phyloP scores from a whole-genome alignment of 2,113 vertebrate genomes.

The Misgurnus anguillicaudatus region DNA sequence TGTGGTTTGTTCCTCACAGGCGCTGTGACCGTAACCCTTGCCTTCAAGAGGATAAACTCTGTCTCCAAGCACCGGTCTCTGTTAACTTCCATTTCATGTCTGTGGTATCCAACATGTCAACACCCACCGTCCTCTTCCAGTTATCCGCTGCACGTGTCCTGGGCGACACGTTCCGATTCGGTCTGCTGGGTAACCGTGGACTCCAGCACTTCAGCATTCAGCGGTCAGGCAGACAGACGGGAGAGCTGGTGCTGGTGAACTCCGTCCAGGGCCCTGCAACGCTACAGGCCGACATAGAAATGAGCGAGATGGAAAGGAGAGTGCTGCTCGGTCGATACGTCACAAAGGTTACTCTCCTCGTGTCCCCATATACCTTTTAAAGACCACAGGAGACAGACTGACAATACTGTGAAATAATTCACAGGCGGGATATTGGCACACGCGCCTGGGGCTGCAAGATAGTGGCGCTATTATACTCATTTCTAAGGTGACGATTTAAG shows the following conservation, averaged over 20 bases:
- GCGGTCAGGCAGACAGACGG: slow-evolving; percentile 72
- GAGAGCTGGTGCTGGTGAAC: slow-evolving; percentile 79
- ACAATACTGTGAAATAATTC: neutral
- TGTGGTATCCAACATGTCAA: slow-evolving; percentile 77
- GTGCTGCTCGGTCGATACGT: slow-evolving; percentile 79
- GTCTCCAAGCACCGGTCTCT: slow-evolving; percentile 76
- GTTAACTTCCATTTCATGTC: slow-evolving; percentile 85
- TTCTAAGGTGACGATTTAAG: neutral
- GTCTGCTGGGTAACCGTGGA: slow-evolving; percentile 64
- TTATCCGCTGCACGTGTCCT: slow-evolving; percentile 75
- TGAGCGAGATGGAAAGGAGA: slow-evolving; percentile 79
- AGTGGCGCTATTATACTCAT: neutral
- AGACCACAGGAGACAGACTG: slow-evolving; percentile 22
- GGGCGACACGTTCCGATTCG: slow-evolving; percentile 79
- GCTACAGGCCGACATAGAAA: slow-evolving; percentile 82
- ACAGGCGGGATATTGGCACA: neutral
- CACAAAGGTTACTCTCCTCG: slow-evolving; percentile 79
- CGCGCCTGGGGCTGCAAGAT: neutral
- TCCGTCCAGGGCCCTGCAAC: slow-evolving; percentile 69
- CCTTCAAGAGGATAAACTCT: slow-evolving; percentile 72
- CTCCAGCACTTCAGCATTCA: slow-evolving; percentile 70
- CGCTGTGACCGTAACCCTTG: slow-evolving; percentile 86
- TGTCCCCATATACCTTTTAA: slow-evolving; percentile 76
- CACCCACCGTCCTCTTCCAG: slow-evolving; percentile 79
- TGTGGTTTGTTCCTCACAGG: slow-evolving; percentile 61